Percentiles rank a stretch among this genome's conserved stretches.
Conservation (phyloP, 2,113 vertebrate species). For the Lipophrys pholis region DNA sequence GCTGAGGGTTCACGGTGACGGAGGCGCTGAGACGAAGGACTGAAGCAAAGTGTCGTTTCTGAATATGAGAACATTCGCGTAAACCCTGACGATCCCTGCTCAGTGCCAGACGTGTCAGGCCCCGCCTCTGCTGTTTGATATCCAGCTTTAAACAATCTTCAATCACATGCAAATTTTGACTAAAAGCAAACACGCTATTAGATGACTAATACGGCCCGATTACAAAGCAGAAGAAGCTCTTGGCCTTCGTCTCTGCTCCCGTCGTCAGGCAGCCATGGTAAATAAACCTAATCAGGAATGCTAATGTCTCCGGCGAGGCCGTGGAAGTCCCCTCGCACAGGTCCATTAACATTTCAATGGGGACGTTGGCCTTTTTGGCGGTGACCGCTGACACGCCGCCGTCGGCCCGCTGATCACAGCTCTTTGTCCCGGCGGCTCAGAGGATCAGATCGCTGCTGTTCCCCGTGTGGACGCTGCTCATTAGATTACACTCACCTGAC, state of each 20-base stretch:
- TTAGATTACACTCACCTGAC: slow-evolving; percentile 36
- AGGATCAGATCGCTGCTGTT: slow-evolving; percentile 78
- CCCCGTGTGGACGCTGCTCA: slow-evolving; percentile 38
- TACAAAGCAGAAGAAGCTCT: slow-evolving; percentile 62
- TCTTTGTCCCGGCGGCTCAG: slow-evolving; percentile 64
- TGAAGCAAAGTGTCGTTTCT: no score
- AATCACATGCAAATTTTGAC: slow-evolving; percentile 56
- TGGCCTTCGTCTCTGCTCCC: slow-evolving; percentile 56
- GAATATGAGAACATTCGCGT: no score
- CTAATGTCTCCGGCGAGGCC: slow-evolving; percentile 63
- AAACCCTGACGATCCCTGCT: slow-evolving; percentile 6
- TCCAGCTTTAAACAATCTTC: slow-evolving; percentile 53
- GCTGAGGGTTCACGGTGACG: no score
- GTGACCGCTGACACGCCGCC: slow-evolving; percentile 3
- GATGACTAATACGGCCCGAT: slow-evolving; percentile 57
- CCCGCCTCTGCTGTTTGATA: slow-evolving; percentile 26
- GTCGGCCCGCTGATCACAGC: slow-evolving; percentile 64
- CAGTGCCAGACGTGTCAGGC: slow-evolving; percentile 6
- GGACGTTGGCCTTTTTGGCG: slow-evolving; percentile 29
- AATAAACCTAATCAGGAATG: slow-evolving; percentile 72
- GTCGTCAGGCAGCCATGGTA: slow-evolving; percentile 65
- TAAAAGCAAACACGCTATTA: slow-evolving; percentile 59
- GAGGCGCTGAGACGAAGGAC: no score
- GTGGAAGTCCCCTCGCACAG: slow-evolving; percentile 64
- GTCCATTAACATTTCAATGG: slow-evolving; percentile 74